Evolutionary conservation across 2,888 invertebrate species (phyloP).

Genomic region (Syritta pipiens): DNA sequence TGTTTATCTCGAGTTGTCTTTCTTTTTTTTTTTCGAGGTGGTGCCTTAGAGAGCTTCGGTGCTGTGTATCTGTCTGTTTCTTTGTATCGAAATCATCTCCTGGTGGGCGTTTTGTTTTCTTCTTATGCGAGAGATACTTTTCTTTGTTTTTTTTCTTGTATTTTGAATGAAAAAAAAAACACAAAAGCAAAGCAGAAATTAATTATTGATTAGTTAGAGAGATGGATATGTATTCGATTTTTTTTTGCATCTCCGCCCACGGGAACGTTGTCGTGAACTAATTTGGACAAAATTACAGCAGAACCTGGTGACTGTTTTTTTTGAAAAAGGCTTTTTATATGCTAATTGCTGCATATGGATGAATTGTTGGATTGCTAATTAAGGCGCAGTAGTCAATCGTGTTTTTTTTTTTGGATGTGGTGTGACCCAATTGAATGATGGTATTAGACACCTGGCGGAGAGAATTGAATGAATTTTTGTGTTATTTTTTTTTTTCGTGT

Average conservation of each 20-base stretch:
- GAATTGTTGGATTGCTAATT: not conserved
- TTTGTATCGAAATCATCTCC: too few species aligned
- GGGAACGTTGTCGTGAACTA: constrained; percentile 8
- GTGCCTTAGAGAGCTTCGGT: not conserved
- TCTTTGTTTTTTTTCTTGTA: not conserved
- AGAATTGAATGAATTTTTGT: too few species aligned
- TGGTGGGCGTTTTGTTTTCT: constrained; percentile 24
- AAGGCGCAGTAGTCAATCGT: constrained; percentile 18
- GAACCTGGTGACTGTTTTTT: constrained; percentile 9
- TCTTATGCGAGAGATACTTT: not conserved
- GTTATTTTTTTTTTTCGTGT: too few species aligned
- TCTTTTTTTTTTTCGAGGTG: constrained; percentile 23
- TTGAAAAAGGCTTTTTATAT: constrained; percentile 5
- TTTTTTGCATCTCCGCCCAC: constrained; percentile 21
- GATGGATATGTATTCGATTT: not conserved
- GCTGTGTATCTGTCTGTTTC: too few species aligned
- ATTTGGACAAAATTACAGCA: constrained; percentile 25
- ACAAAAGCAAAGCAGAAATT: too few species aligned
- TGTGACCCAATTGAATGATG: constrained; percentile 1
- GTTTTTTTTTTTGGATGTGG: constrained; percentile 6
- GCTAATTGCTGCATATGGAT: constrained; percentile 28
- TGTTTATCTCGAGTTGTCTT: not conserved
- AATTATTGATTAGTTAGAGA: constrained; percentile 17
- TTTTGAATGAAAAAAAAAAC: constrained; percentile 6
- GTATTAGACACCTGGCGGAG: constrained; percentile 12